Conservation (phyloP, 2,113 vertebrate species). For the Malaclemys terrapin region DNA sequence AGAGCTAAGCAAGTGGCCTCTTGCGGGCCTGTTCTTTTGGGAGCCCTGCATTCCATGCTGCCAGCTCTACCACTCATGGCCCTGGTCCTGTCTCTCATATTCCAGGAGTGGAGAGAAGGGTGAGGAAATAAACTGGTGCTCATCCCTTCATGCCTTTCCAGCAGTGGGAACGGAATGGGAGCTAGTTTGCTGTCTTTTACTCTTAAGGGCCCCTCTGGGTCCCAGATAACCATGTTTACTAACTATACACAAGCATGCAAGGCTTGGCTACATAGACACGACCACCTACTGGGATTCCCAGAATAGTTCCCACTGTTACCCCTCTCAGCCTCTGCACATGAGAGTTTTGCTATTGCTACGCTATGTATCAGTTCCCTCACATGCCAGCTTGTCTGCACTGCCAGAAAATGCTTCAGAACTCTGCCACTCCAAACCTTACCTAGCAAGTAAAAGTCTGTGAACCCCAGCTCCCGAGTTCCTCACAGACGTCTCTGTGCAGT, state of each 20-base stretch:
- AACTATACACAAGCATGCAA: fast-evolving
- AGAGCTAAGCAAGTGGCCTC: background rate
- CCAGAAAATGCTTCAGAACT: background rate
- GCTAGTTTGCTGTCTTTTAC: background rate
- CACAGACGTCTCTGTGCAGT: background rate
- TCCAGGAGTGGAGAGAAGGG: background rate
- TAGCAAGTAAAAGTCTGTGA: background rate
- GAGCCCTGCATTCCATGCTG: background rate
- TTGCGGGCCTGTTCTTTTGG: background rate
- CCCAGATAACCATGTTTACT: background rate
- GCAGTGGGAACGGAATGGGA: background rate
- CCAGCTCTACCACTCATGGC: background rate
- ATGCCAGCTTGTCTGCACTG: background rate
- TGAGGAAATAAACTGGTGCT: background rate
- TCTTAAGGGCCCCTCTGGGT: background rate
- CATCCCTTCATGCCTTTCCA: background rate
- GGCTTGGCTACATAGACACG: background rate
- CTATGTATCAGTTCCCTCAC: background rate
- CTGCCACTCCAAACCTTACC: background rate
- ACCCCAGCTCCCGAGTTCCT: background rate
- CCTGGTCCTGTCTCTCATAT: background rate
- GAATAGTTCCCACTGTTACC: background rate
- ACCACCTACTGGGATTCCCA: background rate
- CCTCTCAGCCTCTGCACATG: background rate
- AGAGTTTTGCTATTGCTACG: background rate